Percentiles rank a stretch among this genome's conserved stretches.
These are phyloP conservation scores for Pithys albifrons DNA, from an alignment of 2,113 vertebrate species.

Conservation along the genomic window DNA sequence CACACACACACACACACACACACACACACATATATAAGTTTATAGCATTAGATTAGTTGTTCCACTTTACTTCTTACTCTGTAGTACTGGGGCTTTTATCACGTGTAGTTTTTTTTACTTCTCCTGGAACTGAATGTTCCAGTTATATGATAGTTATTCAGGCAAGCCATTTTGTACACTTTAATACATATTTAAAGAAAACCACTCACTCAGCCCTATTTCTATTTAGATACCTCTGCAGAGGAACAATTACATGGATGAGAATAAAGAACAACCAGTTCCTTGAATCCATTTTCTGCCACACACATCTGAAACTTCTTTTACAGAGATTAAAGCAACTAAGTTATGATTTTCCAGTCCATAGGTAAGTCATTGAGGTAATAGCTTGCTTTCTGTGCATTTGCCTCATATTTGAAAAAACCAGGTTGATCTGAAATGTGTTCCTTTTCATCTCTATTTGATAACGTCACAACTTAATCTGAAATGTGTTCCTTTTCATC, in stretches of 20 bases:
- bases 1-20: background rate
- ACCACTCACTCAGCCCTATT: background rate
- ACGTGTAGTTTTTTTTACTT: background rate
- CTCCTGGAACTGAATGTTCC: background rate
- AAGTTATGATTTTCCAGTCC: background rate
- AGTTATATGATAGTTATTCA: background rate
- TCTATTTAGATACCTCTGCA: background rate
- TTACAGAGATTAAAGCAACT: background rate
- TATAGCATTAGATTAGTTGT: background rate
- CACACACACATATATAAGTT: background rate
- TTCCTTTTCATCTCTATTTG: background rate
- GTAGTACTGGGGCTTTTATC: background rate
- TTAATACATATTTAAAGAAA: background rate
- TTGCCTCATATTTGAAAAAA: background rate
- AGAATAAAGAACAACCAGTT: background rate
- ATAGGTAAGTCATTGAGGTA: background rate
- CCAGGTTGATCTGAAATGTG: background rate
- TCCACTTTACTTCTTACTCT: background rate
- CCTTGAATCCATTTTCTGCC: background rate
- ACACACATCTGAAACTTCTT: background rate
- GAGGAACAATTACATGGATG: background rate
- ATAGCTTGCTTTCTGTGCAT: background rate
- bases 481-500: background rate
- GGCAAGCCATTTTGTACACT: background rate
- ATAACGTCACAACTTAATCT: background rate